Base-by-base conservation (phyloP, 2,888 invertebrate genomes). In the Carabus problematicus region DNA sequence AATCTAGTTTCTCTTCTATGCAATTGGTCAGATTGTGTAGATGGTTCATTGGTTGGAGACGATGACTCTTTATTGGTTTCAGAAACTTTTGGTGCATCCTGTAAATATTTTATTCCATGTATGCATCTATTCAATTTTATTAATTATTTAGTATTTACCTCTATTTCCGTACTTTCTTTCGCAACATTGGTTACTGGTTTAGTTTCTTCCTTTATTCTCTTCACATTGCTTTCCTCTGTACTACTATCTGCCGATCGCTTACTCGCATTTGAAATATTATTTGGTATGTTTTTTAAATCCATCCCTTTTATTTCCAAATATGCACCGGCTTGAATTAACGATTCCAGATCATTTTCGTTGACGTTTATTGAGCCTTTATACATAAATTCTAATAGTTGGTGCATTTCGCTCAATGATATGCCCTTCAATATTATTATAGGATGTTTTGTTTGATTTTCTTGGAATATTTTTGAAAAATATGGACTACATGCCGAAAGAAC, bases 291-390 rank as follows among this genome's bases (percentile, higher is more conserved):
- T 67, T 67, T 67, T 42, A 60, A 18, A 49, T 67, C 67, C 67
- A 67, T 60, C n/a, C 69, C 69, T 14, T 69, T 69, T 14, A 69
- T 62, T 55, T 69, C 69, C 45, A 69, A 45, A 45, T 69, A 61
- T 16, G 61, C 54, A 8, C 62, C 69, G 12, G 69, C 62, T 56
- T 62, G 61, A n/a, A 69, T 69, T 39, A 69, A 55, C 8, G 69
- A 54, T 39, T 39, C 43, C 43, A 69, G 55, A 9, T 69, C 69
- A 47, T 69, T 39, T 62, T 69, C 69, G 9, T 55, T 16, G 18
- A 69, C 55, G 56, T 62, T 62, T 45, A 69, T 62, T 12, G 69
- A 69, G 8, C 69, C 69, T 45, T 61, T 69, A 45, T 69, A 69
- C 61, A 69, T 61, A 56, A 69, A 69, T 14, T 55, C 69, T 69